Conservation (phyloP, 2,113 vertebrate species). For the Thalassoma bifasciatum region DNA sequence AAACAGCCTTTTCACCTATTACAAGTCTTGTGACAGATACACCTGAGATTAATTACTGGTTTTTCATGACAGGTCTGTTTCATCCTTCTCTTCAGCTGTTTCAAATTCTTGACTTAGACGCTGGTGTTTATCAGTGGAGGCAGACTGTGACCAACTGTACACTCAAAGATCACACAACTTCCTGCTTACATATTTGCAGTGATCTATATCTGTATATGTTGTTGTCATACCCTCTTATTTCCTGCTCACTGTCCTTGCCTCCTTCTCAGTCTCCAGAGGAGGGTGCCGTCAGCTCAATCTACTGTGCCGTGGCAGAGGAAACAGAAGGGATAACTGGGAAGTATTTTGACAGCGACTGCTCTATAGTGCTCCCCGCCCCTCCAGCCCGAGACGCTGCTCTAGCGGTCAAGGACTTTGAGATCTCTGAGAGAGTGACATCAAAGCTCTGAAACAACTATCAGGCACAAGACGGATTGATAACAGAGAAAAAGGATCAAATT, state of each 20-base stretch:
- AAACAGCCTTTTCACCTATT: background rate
- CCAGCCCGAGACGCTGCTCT: slow-evolving; percentile 79
- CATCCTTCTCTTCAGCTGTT: background rate
- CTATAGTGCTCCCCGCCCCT: slow-evolving; percentile 76
- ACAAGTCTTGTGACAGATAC: background rate
- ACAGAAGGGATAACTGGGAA: slow-evolving; percentile 86
- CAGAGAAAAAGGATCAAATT: slow-evolving; percentile 22
- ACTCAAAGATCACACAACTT: background rate
- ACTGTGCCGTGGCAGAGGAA: slow-evolving; percentile 87
- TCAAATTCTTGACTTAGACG: background rate
- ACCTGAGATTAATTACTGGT: background rate
- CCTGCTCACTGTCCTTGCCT: background rate
- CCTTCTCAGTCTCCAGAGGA: slow-evolving; percentile 80
- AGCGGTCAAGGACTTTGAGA: slow-evolving; percentile 85
- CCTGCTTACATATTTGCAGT: background rate
- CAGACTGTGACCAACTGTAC: background rate
- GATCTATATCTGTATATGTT: background rate
- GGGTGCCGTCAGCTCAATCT: slow-evolving; percentile 86
- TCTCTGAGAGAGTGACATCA: slow-evolving; percentile 80
- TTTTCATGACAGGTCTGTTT: background rate
- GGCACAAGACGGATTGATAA: slow-evolving; percentile 9
- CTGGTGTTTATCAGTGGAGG: background rate
- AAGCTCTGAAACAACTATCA: slow-evolving; percentile 59
- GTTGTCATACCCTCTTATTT: background rate
- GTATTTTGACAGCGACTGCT: slow-evolving; percentile 87